Conservation (phyloP, 2,888 invertebrate species). For the Latrodectus elegans region DNA sequence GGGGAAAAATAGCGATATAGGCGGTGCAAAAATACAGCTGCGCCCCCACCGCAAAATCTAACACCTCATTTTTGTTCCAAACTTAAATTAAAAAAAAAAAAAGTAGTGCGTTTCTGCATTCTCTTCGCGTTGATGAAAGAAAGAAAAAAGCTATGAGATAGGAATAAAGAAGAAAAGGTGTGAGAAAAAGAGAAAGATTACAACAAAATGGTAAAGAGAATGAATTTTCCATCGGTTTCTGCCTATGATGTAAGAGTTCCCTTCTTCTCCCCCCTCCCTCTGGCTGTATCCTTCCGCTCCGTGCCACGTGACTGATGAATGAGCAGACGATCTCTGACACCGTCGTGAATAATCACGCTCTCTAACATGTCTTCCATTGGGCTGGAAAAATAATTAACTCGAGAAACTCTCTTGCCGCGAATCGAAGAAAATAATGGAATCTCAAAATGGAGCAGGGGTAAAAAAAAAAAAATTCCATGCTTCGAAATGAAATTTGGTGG, state of each 20-base stretch:
- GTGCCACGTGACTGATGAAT: conserved; percentile 68
- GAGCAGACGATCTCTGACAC: conserved; percentile 69
- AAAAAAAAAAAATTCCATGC: conserved; percentile 22
- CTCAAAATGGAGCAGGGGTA: conserved; percentile 50
- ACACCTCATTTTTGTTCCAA: conserved; percentile 11
- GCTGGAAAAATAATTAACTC: conserved; percentile 69
- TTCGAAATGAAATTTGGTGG: conserved; percentile 40
- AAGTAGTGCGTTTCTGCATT: background rate
- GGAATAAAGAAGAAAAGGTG: conserved; percentile 18
- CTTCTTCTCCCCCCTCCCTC: conserved; percentile 19
- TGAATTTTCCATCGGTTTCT: conserved; percentile 60
- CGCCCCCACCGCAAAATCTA: conserved; percentile 11
- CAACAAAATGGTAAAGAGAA: conserved; percentile 32
- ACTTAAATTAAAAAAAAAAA: conserved; percentile 37
- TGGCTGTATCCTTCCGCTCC: conserved; percentile 45
- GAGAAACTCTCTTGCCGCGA: conserved; percentile 58
- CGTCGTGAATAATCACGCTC: conserved; percentile 68
- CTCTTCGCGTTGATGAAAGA: background rate
- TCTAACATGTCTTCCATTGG: conserved; percentile 65
- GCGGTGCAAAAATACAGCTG: conserved; percentile 47
- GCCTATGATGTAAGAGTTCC: conserved; percentile 62
- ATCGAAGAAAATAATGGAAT: conserved; percentile 67
- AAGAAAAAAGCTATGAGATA: conserved; percentile 2
- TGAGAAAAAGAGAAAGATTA: conserved; percentile 28
- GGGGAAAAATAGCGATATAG: background rate